phyloP scores from a whole-genome alignment of 2,797 vertebrate genomes.

The Petrocephalus sullivani region DNA sequence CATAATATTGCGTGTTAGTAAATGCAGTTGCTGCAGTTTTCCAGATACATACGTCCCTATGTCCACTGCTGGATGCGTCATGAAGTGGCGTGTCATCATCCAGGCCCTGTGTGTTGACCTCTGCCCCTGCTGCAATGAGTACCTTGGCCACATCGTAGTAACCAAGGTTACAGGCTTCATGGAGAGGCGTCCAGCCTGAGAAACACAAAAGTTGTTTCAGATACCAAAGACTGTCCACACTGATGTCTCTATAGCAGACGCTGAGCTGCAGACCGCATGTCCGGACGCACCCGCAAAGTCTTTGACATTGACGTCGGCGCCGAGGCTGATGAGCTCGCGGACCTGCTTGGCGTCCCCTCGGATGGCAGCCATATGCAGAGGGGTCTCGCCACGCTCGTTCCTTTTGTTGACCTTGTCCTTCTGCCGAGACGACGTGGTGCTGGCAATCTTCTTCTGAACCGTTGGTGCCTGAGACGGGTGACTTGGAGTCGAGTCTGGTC shows the following conservation, averaged over 20 bases:
- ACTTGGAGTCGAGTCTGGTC: slow-evolving; percentile 85
- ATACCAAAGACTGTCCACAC: neutral
- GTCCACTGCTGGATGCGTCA: slow-evolving; percentile 94
- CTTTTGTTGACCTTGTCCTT: slow-evolving; percentile 99
- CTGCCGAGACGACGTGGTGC: slow-evolving; percentile 81
- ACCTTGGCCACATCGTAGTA: slow-evolving; percentile 97
- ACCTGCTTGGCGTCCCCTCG: slow-evolving; percentile 94
- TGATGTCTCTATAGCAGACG: neutral
- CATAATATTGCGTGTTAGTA: neutral
- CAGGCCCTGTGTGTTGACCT: slow-evolving; percentile 96
- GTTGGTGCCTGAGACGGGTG: slow-evolving; percentile 85
- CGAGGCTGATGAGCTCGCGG: slow-evolving; percentile 91
- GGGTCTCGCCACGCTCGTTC: slow-evolving; percentile 94
- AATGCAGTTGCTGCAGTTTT: neutral
- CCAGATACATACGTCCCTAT: slow-evolving; percentile 79
- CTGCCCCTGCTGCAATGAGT: slow-evolving; percentile 89
- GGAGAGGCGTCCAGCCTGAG: slow-evolving; percentile 94
- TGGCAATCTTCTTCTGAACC: slow-evolving; percentile 87
- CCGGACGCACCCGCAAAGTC: slow-evolving; percentile 88
- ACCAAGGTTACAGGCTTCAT: slow-evolving; percentile 97
- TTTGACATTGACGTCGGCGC: slow-evolving; percentile 97
- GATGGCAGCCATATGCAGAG: slow-evolving; percentile 97
- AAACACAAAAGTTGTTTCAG: slow-evolving; percentile 9
- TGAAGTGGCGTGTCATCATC: slow-evolving; percentile 97
- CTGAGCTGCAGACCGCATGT: neutral